Evolutionary conservation across 2,113 vertebrate genomes (phyloP), one percentile per base, ranked within the genome.

Genomic region (Micromys minutus): DNA sequence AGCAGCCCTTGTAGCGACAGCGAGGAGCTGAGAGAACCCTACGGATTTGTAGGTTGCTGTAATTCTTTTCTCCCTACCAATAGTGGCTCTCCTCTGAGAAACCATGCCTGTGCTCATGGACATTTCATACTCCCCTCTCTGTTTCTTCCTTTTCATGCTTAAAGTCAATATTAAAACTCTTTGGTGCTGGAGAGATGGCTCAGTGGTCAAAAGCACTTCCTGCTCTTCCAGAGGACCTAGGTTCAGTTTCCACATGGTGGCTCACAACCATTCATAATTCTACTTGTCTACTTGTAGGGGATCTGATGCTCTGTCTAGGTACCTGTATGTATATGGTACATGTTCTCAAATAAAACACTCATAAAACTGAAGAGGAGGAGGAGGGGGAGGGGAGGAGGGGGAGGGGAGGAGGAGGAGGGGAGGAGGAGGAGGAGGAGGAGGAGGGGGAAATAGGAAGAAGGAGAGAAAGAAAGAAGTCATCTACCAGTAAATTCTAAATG

Each of bases 1-100:
- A 59, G 83, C 11, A 57, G 29, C 29, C 34, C 5, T 95, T 19
- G 39, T 93, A 95, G 72, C 85, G 93, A 91, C 15, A 7, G 91
- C 86, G 36, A 39, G 79, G 87, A 45, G 50, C 74, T 36, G 45
- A 92, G 67, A 86, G 92, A 94, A 90, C 79, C 47, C 67, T 63
- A 7, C 0, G 57, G 22, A 55, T 93, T 83, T 93, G 52, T 55
- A 71, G 83, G 15, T 42, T 42, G 13, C 42, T 74, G 65, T 22
- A 79, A 26, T n/a, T 26, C 15, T 91, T 39, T 13, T 89, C 47
- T 67, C 45, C 29, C 31, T 12, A 3, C 83, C 42, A 47, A 15
- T 31, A 24, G 19, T 50, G 83, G 19, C 42, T 67, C 2, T 36
- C 61, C 61, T 45, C 17, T 86, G 83, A 67, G 83, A 67, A 67